Conservation (phyloP, 2,797 vertebrate genomes). For the Diplodus sargus region DNA sequence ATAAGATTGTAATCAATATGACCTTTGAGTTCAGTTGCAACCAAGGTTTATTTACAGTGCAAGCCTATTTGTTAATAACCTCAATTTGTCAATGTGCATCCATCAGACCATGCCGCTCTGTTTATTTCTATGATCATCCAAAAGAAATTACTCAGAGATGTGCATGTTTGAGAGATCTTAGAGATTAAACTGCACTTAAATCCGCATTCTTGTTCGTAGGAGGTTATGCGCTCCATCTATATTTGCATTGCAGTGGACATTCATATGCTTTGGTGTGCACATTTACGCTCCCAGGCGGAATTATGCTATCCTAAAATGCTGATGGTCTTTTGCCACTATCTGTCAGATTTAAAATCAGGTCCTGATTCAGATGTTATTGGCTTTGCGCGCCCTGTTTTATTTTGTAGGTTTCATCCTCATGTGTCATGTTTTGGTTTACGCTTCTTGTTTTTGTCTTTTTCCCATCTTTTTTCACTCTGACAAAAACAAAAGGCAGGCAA, state of each 20-base stretch:
- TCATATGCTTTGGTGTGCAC: neutral
- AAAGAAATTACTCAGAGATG: neutral
- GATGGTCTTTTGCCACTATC: slow-evolving; percentile 1
- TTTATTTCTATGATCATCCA: neutral
- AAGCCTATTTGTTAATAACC: neutral
- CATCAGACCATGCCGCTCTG: neutral
- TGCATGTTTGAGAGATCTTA: neutral
- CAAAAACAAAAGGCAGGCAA: too few species aligned
- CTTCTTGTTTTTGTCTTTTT: too few species aligned
- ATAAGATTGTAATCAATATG: too few species aligned
- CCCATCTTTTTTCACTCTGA: too few species aligned
- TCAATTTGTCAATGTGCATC: neutral
- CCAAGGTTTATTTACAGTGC: neutral
- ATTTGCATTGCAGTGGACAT: too few species aligned
- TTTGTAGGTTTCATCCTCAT: too few species aligned
- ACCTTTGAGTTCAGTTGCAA: too few species aligned
- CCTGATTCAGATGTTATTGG: neutral
- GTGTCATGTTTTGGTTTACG: too few species aligned
- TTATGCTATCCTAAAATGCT: slow-evolving; percentile 3
- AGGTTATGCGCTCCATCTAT: slow-evolving; percentile 2
- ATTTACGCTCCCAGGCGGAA: neutral
- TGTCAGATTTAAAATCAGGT: slow-evolving; percentile 9
- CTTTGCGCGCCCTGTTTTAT: neutral
- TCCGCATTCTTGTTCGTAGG: too few species aligned
- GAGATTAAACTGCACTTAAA: neutral